Evolutionary conservation across 2,113 vertebrate genomes (phyloP).

Genomic region (Fregata magnificens): DNA sequence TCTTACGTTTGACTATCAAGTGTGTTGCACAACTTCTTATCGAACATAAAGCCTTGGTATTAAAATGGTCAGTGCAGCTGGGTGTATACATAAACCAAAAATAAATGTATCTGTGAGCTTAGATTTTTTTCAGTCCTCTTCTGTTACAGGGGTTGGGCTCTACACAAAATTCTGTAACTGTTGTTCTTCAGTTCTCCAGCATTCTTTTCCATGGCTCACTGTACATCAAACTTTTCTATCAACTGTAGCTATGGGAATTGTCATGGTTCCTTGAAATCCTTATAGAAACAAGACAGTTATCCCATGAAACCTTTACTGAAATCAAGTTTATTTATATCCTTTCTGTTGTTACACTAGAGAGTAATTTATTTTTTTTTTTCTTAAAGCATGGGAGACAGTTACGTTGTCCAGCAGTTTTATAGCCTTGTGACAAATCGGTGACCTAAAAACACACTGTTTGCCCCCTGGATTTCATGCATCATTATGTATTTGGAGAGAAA

Average conservation of each 20-base stretch:
- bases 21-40: not conserved
- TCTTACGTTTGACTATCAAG: not conserved
- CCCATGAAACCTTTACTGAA: slow-evolving; percentile 40
- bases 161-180: not conserved
- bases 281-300: not conserved
- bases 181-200: not conserved
- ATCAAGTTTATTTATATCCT: not conserved
- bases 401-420: slow-evolving; percentile 28
- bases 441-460: not conserved
- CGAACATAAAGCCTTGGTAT: not conserved
- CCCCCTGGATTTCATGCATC: slow-evolving; percentile 28
- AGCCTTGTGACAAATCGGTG: not conserved
- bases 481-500: slow-evolving; percentile 11
- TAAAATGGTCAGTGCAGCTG: not conserved
- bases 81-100: not conserved
- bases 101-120: not conserved
- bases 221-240: not conserved
- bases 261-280: not conserved
- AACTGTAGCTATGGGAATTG: not conserved
- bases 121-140: not conserved
- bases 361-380: not conserved
- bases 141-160: not conserved
- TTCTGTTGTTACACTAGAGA: slow-evolving; percentile 18
- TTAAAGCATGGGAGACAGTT: slow-evolving; percentile 28
- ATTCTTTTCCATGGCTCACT: not conserved